These are phyloP conservation scores for Marasmarcha lunaedactyla DNA, from an alignment of 2,888 invertebrate genomes.

Conservation along the genomic window DNA sequence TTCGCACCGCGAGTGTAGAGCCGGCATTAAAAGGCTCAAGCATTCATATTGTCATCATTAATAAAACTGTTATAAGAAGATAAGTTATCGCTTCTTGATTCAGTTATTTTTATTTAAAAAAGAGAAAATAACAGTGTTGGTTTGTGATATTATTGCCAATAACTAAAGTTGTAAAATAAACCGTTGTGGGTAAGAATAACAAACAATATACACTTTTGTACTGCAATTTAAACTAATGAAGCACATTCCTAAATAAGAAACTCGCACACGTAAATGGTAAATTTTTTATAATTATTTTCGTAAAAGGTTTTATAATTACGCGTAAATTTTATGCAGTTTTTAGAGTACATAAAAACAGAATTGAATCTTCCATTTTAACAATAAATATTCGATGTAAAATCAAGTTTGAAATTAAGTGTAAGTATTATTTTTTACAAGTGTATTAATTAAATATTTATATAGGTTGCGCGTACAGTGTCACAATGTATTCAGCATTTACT, in stretches of 20 bases:
- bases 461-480: constrained; percentile 42
- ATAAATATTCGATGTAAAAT: constrained; percentile 32
- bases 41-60: too few relatives aligned
- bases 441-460: constrained; percentile 31
- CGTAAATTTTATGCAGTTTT: constrained; percentile 9
- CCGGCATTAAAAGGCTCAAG: too few relatives aligned
- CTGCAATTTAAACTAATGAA: constrained; percentile 9
- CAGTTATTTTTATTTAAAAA: too few relatives aligned
- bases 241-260: constrained; percentile 43
- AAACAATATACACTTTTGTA: background rate
- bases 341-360: constrained; percentile 20
- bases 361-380: constrained; percentile 41
- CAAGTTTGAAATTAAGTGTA: constrained; percentile 44
- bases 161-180: constrained; percentile 15
- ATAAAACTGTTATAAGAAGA: too few relatives aligned
- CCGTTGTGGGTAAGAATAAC: constrained; percentile 23
- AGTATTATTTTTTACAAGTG: constrained; percentile 49
- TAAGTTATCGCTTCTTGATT: too few relatives aligned
- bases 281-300: constrained; percentile 52
- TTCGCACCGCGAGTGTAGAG: too few relatives aligned
- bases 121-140: constrained; percentile 43
- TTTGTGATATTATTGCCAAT: constrained; percentile 61
- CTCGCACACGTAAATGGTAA: constrained; percentile 37
- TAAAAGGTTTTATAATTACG: constrained; percentile 26
- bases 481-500: constrained; percentile 41